Conservation (phyloP, 2,888 invertebrate genomes). For the Anticlea derivata region DNA sequence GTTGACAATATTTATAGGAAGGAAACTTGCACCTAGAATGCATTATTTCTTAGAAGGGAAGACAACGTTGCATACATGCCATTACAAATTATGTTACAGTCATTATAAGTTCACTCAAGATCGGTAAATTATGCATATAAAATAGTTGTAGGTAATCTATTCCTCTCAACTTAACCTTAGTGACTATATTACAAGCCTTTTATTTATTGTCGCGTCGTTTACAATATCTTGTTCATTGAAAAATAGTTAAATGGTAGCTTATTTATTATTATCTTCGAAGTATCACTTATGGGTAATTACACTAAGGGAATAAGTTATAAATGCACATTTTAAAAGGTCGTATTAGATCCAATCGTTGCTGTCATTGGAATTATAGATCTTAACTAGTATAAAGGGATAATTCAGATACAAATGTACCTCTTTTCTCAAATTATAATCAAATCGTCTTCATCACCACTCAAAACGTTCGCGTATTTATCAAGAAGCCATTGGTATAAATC, state of each 20-base stretch:
- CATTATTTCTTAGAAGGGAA: constrained; percentile 41
- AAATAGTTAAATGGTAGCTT: constrained; percentile 18
- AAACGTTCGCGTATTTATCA: neutral
- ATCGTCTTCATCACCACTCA: constrained; percentile 1
- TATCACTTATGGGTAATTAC: constrained; percentile 26
- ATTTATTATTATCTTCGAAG: neutral
- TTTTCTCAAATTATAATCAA: neutral
- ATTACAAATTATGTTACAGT: constrained; percentile 39
- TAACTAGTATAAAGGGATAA: constrained; percentile 37
- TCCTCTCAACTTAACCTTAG: constrained; percentile 25
- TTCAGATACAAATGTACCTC: constrained; percentile 13
- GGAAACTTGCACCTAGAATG: constrained; percentile 28
- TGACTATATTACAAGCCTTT: constrained; percentile 18
- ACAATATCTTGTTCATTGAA: constrained; percentile 10
- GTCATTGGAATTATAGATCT: neutral
- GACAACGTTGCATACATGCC: constrained; percentile 44
- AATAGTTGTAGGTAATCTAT: constrained; percentile 21
- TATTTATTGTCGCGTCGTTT: constrained; percentile 13
- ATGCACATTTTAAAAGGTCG: constrained; percentile 35
- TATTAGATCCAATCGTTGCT: constrained; percentile 14
- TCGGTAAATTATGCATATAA: constrained; percentile 36
- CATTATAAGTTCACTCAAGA: constrained; percentile 40
- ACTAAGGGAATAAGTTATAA: constrained; percentile 40
- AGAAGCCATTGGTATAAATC: constrained; percentile 25
- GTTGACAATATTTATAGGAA: constrained; percentile 49